These are phyloP conservation scores for Lepidochrysops patricia DNA, from an alignment of 2,888 invertebrate genomes.

Conservation along the genomic window DNA sequence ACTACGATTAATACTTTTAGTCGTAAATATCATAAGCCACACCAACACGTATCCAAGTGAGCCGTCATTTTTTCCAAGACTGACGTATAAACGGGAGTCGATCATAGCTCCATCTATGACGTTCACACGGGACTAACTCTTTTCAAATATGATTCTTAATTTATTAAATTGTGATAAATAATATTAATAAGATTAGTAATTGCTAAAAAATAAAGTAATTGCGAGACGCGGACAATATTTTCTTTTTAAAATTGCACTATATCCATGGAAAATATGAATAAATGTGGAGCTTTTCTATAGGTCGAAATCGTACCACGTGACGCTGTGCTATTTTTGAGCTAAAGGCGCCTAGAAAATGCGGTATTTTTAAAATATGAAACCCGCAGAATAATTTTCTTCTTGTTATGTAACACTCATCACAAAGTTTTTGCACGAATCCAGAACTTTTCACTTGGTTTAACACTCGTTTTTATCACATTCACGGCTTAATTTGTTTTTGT, in stretches of 20 bases:
- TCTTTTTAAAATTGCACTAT: slow-evolving; percentile 8
- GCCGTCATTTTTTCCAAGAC: slow-evolving; percentile 73
- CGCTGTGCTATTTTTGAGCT: slow-evolving; percentile 62
- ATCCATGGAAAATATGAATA: slow-evolving; percentile 43
- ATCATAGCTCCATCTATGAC: slow-evolving; percentile 51
- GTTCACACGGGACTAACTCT: slow-evolving; percentile 23
- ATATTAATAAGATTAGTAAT: slow-evolving; percentile 2
- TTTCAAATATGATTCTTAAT: slow-evolving; percentile 33
- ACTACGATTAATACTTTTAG: slow-evolving; percentile 63
- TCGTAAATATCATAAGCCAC: slow-evolving; percentile 74
- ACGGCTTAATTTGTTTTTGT: slow-evolving; percentile 43
- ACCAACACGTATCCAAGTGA: slow-evolving; percentile 71
- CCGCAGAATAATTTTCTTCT: slow-evolving; percentile 42
- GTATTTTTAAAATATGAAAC: slow-evolving; percentile 71
- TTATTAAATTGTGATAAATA: background rate
- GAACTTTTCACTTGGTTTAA: slow-evolving; percentile 47
- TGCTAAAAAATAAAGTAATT: background rate
- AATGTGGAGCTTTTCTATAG: slow-evolving; percentile 72
- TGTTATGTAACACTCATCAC: slow-evolving; percentile 71
- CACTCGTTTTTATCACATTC: slow-evolving; percentile 52
- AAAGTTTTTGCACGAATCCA: slow-evolving; percentile 48
- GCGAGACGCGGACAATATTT: background rate
- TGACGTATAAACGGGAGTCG: slow-evolving; percentile 52
- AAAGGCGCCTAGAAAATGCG: slow-evolving; percentile 71
- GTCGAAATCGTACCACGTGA: slow-evolving; percentile 68